phyloP scores from a whole-genome alignment of 2,113 vertebrate species.

The Formicarius rufipectus region DNA sequence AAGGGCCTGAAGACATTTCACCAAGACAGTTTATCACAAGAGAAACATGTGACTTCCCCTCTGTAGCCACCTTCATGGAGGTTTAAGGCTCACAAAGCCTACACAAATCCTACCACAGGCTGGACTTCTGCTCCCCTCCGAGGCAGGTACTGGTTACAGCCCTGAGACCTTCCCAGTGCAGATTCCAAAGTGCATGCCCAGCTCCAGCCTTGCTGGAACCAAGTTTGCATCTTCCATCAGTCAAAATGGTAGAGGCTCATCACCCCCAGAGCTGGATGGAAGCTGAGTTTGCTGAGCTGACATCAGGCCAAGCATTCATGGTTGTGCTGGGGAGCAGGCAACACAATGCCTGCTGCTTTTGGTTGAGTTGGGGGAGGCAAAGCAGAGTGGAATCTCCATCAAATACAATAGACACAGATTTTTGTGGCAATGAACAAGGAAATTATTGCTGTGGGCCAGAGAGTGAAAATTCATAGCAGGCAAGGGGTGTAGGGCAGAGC shows the following conservation, averaged over 20 bases:
- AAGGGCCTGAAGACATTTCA: slow-evolving; percentile 32
- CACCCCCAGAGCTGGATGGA: not conserved
- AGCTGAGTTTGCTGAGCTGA: not conserved
- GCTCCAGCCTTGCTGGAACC: not conserved
- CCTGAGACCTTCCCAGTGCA: not conserved
- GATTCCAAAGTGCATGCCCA: not conserved
- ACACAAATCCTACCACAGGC: not conserved
- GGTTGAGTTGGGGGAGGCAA: not conserved
- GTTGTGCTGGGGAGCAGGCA: not conserved
- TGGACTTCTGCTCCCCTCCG: not conserved
- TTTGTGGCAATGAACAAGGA: not conserved
- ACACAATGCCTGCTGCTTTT: not conserved
- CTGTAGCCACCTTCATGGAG: not conserved
- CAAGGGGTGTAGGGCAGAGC: slow-evolving; percentile 43
- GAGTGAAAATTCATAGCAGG: slow-evolving; percentile 54
- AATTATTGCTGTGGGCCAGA: slow-evolving; percentile 10
- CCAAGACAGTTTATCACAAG: not conserved
- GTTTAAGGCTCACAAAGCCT: not conserved
- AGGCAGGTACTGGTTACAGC: not conserved
- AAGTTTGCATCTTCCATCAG: not conserved
- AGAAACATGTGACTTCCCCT: slow-evolving; percentile 29
- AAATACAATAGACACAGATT: not conserved
- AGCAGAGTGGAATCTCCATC: not conserved
- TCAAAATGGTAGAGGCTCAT: not conserved
- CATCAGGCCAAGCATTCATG: not conserved